Percentiles rank a stretch among this genome's conserved stretches.
Conservation (phyloP, 2,888 invertebrate genomes). For the Poecilus cupreus region DNA sequence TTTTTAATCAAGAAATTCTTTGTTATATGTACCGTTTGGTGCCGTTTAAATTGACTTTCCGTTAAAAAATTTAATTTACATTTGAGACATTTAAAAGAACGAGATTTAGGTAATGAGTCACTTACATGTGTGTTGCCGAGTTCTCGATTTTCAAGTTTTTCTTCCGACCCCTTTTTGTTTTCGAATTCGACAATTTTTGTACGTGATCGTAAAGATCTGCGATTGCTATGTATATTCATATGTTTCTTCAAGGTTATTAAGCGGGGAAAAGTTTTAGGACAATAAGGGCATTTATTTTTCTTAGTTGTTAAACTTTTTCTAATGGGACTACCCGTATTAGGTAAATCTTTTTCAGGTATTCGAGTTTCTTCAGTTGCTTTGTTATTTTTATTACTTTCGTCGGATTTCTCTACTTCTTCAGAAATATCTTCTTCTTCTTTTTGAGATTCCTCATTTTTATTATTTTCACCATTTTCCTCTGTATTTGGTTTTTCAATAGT, state of each 20-base stretch:
- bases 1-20: slow-evolving; percentile 10
- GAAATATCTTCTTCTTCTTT: slow-evolving; percentile 48
- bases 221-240: slow-evolving; percentile 67
- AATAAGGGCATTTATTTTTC: slow-evolving; percentile 67
- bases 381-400: slow-evolving; percentile 22
- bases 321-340: neutral
- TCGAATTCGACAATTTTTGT: slow-evolving; percentile 12
- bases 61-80: slow-evolving; percentile 53
- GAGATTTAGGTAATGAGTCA: neutral
- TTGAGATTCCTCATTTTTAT: neutral
- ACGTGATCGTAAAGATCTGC: slow-evolving; percentile 36
- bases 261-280: slow-evolving; percentile 70
- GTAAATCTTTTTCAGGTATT: slow-evolving; percentile 10
- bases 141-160: slow-evolving; percentile 52
- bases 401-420: slow-evolving; percentile 11
- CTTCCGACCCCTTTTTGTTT: slow-evolving; percentile 64
- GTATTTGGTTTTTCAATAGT: neutral
- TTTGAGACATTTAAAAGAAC: slow-evolving; percentile 35
- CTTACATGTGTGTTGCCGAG: slow-evolving; percentile 43
- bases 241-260: slow-evolving; percentile 69
- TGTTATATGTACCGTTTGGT: slow-evolving; percentile 45
- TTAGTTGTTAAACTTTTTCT: neutral
- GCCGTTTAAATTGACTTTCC: slow-evolving; percentile 51
- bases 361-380: slow-evolving; percentile 3
- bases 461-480: neutral